Evolutionary conservation across 2,888 invertebrate genomes (phyloP), one percentile per base, ranked within the genome.

Genomic region (Linnaemya vulpina): DNA sequence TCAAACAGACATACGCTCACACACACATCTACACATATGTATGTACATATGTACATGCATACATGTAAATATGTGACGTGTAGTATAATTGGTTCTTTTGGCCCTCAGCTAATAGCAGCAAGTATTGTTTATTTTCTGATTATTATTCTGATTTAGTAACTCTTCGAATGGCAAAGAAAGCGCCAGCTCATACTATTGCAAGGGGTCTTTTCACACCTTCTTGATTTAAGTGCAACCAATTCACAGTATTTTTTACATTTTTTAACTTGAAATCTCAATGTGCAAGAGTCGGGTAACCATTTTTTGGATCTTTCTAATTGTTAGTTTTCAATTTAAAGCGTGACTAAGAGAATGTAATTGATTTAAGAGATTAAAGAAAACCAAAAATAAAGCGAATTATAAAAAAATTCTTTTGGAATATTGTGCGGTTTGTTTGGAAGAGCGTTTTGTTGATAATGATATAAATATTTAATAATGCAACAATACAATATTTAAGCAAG

Each of bases 131-230:
- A 51, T 67, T 17, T 65, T 65, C 58, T 49, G 67, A 43, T 78
- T 78, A 20, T 46, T 68, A 3, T 68, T 68, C 68, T 55, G 68
- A 63, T 65, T 85, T 65, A 85, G 85, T 85, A 75, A 78, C 58
- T 75, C 60, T 60, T 67, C 60, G 71, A 38, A 82, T 65, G 65
- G 60, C 78, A 79, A 75, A 68, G 70, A 43, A 74, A 70, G 70
- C 82, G 60, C 43, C 49, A 65, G 70, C 65, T 75, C 78, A 46
- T 68, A 73, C 67, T 75, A 22, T 17, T 43, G 51, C 43, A 65
- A 17, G 20, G 74, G 55, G 25, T 13, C 4, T 22, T 73, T 80
- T 63, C 40, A 65, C 63, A 53, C 46, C 74, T 58, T 67, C 15
- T n/a, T n/a, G 5, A 43, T 43, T 60, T 25, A 20, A 40, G 58